Percentiles rank a stretch among this genome's conserved stretches.
phyloP scores from a whole-genome alignment of 2,888 invertebrate species.

The Pseudococcus longispinus region DNA sequence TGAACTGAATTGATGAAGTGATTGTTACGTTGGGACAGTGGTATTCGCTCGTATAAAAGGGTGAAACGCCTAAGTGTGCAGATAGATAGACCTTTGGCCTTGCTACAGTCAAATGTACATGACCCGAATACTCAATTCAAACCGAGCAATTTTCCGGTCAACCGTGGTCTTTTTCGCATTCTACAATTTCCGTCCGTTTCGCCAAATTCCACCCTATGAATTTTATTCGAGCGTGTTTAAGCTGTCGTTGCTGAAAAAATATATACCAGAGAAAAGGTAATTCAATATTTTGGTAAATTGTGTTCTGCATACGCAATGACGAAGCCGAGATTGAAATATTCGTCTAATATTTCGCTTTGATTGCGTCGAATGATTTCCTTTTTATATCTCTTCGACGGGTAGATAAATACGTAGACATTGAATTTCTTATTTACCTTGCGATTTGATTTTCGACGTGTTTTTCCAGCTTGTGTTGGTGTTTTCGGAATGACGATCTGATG shows the following conservation, averaged over 20 bases:
- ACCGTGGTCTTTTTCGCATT: slow-evolving; percentile 54
- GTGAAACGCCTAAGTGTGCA: neutral
- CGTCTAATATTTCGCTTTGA: neutral
- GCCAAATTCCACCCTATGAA: slow-evolving; percentile 48
- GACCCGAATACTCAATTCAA: slow-evolving; percentile 55
- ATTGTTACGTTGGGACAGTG: slow-evolving; percentile 52
- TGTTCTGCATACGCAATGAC: slow-evolving; percentile 49
- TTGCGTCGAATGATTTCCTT: neutral
- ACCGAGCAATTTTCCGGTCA: slow-evolving; percentile 55
- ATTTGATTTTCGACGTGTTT: no score
- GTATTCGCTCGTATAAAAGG: slow-evolving; percentile 21
- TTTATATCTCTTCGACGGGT: neutral
- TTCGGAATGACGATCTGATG: no score
- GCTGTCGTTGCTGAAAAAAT: slow-evolving; percentile 51
- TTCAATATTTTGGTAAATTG: slow-evolving; percentile 54
- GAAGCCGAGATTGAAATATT: slow-evolving; percentile 15
- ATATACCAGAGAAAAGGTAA: slow-evolving; percentile 32
- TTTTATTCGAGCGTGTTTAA: slow-evolving; percentile 54
- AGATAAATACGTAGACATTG: neutral
- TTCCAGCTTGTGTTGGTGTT: no score
- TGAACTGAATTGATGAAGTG: slow-evolving; percentile 56
- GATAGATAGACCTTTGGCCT: slow-evolving; percentile 44
- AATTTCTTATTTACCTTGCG: neutral
- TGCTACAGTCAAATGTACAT: slow-evolving; percentile 53
- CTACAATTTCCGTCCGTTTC: slow-evolving; percentile 54